Evolutionary conservation across 2,888 invertebrate species (phyloP).

Genomic region (Lycophotia porphyrea): DNA sequence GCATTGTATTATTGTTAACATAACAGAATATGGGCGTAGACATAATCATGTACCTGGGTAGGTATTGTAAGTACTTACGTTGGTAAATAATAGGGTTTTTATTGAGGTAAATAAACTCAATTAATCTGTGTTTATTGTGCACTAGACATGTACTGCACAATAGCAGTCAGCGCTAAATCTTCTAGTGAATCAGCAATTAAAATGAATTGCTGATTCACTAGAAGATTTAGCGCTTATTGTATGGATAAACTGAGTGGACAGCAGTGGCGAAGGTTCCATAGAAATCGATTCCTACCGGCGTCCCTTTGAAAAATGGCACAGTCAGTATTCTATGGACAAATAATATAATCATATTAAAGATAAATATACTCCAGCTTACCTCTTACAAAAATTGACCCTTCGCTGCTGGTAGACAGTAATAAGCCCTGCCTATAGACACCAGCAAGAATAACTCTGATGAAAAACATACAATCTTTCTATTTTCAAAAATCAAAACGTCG

Average conservation of each 20-base stretch:
- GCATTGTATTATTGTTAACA: conserved; percentile 17
- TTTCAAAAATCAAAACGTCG: neutral
- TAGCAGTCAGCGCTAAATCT: too few species aligned
- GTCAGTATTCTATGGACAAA: too few species aligned
- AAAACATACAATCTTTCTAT: neutral
- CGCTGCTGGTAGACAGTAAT: too few species aligned
- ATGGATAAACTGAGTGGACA: neutral
- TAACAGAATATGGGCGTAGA: neutral
- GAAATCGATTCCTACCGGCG: too few species aligned
- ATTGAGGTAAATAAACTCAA: conserved; percentile 29
- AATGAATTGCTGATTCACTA: conserved; percentile 12
- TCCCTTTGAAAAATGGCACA: too few species aligned
- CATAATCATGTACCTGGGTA: neutral
- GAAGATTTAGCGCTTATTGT: neutral
- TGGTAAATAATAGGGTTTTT: neutral
- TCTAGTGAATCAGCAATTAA: too few species aligned
- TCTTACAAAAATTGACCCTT: too few species aligned
- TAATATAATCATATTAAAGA: too few species aligned
- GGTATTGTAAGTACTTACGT: neutral
- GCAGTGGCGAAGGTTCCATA: too few species aligned
- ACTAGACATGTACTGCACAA: too few species aligned
- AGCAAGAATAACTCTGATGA: neutral
- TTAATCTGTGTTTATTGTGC: conserved; percentile 13
- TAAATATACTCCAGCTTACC: too few species aligned
- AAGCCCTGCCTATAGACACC: neutral